Percentiles rank a stretch among this genome's conserved stretches.
Evolutionary conservation across 2,888 invertebrate genomes (phyloP).

Genomic region (Ptychoptera contaminata): DNA sequence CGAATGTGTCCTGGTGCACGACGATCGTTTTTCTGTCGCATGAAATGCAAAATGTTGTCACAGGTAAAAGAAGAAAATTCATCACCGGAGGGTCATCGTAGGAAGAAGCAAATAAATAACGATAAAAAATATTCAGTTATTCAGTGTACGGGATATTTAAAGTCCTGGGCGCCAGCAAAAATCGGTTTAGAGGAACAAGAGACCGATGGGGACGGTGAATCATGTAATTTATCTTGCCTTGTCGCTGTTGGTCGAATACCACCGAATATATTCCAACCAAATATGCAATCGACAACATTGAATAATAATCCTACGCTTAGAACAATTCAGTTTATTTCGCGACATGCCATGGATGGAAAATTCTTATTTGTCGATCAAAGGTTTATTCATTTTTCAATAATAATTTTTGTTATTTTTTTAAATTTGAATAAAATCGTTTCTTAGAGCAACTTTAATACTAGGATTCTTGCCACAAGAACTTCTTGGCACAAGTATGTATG

Average conservation of each 20-base stretch:
- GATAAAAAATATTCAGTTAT: constrained; percentile 79
- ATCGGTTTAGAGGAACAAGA: constrained; percentile 52
- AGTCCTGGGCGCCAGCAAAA: constrained; percentile 78
- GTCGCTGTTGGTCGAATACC: constrained; percentile 74
- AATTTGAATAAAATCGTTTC: constrained; percentile 12
- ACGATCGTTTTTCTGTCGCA: constrained; percentile 84
- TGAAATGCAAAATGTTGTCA: constrained; percentile 57
- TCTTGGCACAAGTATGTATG: constrained; percentile 82
- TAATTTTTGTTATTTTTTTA: not conserved
- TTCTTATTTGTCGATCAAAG: constrained; percentile 86
- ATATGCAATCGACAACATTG: constrained; percentile 31
- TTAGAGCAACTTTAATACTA: constrained; percentile 70
- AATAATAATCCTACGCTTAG: constrained; percentile 36
- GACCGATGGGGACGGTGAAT: constrained; percentile 37
- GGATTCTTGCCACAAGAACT: constrained; percentile 89
- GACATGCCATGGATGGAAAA: constrained; percentile 82
- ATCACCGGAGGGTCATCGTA: constrained; percentile 40
- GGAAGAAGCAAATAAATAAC: constrained; percentile 41
- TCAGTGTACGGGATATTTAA: constrained; percentile 85
- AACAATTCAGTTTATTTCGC: constrained; percentile 60
- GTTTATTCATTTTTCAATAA: constrained; percentile 27
- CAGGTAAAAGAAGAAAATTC: constrained; percentile 58
- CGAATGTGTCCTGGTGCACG: constrained; percentile 76
- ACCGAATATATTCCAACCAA: constrained; percentile 37
- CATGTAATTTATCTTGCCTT: constrained; percentile 64